phyloP scores from a whole-genome alignment of 2,113 vertebrate genomes.

The human region GRCh38 chr1:209464001-209464500 shows the following conservation, averaged over 20 bases:
- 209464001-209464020: background rate
- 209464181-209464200: background rate
- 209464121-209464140: background rate
- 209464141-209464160: background rate
- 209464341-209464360: background rate
- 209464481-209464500: background rate
- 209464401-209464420: slow-evolving; percentile 28
- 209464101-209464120: background rate
- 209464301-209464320: slow-evolving; percentile 52
- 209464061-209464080: background rate
- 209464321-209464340: slow-evolving; percentile 51
- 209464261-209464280: background rate
- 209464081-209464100: background rate
- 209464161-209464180: background rate
- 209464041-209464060: background rate
- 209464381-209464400: background rate
- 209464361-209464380: slow-evolving; percentile 24
- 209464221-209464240: background rate
- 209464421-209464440: slow-evolving; percentile 41
- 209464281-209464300: slow-evolving; percentile 44
- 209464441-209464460: slow-evolving; percentile 1
- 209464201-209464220: background rate
- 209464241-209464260: background rate
- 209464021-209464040: background rate
- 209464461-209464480: background rate